These are phyloP conservation scores for Drosophila malerkotliana DNA, from an alignment of 1,140 invertebrate genomes.

Conservation along the genomic window DNA sequence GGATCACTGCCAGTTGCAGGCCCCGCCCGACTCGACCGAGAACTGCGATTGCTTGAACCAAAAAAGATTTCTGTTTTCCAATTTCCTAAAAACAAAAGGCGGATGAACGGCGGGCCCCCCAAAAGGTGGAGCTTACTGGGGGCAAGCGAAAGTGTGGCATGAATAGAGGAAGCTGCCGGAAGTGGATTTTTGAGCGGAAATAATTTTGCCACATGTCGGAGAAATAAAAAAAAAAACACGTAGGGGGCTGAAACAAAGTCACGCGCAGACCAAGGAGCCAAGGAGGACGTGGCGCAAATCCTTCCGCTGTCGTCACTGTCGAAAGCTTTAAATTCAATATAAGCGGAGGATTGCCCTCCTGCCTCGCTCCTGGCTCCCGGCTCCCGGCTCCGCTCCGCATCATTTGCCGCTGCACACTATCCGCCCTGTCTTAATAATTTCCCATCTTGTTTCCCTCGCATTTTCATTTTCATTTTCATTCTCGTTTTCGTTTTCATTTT, in stretches of 20 bases:
- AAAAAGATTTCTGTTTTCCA: slow-evolving; percentile 47
- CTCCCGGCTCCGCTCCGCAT: neutral
- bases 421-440: slow-evolving; percentile 30
- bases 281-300: slow-evolving; percentile 43
- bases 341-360: slow-evolving; percentile 40
- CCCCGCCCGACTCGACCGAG: slow-evolving; percentile 30
- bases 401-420: slow-evolving; percentile 11
- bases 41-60: slow-evolving; percentile 30
- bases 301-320: slow-evolving; percentile 51
- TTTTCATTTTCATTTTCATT: neutral
- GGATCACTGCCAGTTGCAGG: slow-evolving; percentile 49
- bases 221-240: slow-evolving; percentile 51
- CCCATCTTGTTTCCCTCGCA: neutral
- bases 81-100: slow-evolving; percentile 53
- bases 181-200: slow-evolving; percentile 79
- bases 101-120: neutral
- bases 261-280: slow-evolving; percentile 21
- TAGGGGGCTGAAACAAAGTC: slow-evolving; percentile 47
- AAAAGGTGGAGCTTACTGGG: neutral
- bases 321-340: slow-evolving; percentile 72
- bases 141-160: slow-evolving; percentile 27
- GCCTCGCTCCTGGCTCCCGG: slow-evolving; percentile 1
- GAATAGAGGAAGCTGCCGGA: slow-evolving; percentile 51
- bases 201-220: slow-evolving; percentile 79
- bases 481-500: neutral